phyloP scores from a whole-genome alignment of 1,140 invertebrate genomes.

The Rhagoletis zephyria region DNA sequence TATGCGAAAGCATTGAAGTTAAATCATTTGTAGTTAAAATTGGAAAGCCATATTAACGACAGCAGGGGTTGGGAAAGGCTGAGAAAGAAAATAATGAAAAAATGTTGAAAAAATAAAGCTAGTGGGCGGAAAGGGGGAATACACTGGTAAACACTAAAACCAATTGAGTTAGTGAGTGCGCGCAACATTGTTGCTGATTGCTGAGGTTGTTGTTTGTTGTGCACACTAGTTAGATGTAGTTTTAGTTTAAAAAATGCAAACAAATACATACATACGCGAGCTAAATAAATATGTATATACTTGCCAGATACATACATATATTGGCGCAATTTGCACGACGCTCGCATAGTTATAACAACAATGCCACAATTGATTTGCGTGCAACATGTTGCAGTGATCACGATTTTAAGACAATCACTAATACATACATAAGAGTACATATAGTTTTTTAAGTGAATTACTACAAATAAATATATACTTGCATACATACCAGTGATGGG shows the following conservation, averaged over 20 bases:
- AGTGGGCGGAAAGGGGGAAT: not conserved
- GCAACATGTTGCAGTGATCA: conserved; percentile 39
- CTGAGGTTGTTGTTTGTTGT: not conserved
- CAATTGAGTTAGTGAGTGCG: conserved; percentile 20
- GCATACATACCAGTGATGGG: no score
- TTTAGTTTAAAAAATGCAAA: no score
- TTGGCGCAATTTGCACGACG: not conserved
- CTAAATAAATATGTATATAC: no score
- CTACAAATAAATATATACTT: no score
- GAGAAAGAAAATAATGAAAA: not conserved
- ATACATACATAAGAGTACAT: not conserved
- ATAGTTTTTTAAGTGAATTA: no score
- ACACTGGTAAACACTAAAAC: not conserved
- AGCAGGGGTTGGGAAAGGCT: not conserved
- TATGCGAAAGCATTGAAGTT: not conserved
- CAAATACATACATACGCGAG: not conserved
- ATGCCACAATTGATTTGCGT: conserved; percentile 33
- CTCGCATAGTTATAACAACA: not conserved
- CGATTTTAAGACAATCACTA: not conserved
- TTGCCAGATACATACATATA: not conserved
- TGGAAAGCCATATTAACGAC: not conserved
- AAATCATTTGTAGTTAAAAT: conserved; percentile 2
- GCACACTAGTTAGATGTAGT: not conserved
- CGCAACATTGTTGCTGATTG: conserved; percentile 34
- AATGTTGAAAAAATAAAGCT: not conserved